Evolutionary conservation across 2,888 invertebrate genomes (phyloP).

Genomic region (Uropetala carovei): DNA sequence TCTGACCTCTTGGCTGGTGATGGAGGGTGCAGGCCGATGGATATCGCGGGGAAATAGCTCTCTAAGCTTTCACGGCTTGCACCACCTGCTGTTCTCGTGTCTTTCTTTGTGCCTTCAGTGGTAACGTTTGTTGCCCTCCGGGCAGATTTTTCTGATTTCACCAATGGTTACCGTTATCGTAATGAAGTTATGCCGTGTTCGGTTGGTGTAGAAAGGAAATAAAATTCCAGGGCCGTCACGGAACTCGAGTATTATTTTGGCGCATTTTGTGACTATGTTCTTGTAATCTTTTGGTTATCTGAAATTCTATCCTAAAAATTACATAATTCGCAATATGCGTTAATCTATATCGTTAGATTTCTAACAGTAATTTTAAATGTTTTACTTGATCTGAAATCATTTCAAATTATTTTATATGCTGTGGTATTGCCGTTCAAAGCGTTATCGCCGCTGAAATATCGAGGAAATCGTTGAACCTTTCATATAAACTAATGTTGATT

Average conservation of each 20-base stretch:
- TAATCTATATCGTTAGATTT: neutral
- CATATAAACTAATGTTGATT: slow-evolving; percentile 14
- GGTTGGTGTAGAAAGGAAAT: neutral
- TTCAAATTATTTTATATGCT: neutral
- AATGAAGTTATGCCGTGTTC: neutral
- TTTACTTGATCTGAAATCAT: neutral
- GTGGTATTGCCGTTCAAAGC: neutral
- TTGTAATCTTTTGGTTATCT: neutral
- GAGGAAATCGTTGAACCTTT: slow-evolving; percentile 9
- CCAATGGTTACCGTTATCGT: slow-evolving; percentile 4
- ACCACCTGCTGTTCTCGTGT: neutral
- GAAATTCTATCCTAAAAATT: neutral
- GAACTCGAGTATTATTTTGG: neutral
- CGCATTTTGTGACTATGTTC: neutral
- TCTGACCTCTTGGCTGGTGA: neutral
- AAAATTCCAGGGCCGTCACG: too few species aligned
- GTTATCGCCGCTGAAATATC: neutral
- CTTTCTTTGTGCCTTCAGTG: neutral
- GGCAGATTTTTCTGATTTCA: neutral
- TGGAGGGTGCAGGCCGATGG: neutral
- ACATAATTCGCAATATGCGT: neutral
- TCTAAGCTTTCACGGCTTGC: neutral
- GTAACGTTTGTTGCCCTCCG: slow-evolving; percentile 13
- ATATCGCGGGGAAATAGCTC: neutral
- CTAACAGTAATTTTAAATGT: neutral